Conservation (phyloP, 2,888 invertebrate genomes). For the Rutpela maculata region DNA sequence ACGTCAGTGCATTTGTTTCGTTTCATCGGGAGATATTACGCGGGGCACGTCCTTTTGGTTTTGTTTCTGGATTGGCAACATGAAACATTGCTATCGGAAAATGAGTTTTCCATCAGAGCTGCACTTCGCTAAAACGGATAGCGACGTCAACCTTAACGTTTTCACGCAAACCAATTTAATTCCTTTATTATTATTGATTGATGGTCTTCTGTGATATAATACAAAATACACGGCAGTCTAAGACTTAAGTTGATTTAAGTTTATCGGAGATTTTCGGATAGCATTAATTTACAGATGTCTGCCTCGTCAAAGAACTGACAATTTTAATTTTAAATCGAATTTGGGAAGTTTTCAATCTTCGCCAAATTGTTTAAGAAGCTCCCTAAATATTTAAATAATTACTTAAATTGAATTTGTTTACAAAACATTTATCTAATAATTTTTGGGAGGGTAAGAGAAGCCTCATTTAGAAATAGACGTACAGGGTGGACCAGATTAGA, state of each 20-base stretch:
- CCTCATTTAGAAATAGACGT: no score
- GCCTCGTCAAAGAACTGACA: conserved; percentile 9
- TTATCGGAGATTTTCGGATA: neutral
- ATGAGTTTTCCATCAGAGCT: conserved; percentile 33
- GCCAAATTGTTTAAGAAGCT: no score
- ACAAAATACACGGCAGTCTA: conserved; percentile 2
- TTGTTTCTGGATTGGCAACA: conserved; percentile 18
- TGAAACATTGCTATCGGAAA: conserved; percentile 29
- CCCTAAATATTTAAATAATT: no score
- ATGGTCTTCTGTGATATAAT: neutral
- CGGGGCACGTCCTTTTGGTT: conserved; percentile 13
- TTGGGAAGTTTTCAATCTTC: no score
- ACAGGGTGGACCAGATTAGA: no score
- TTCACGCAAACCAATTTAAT: conserved; percentile 32
- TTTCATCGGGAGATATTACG: conserved; percentile 11
- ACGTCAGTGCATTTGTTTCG: conserved; percentile 3
- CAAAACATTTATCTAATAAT: no score
- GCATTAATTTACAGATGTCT: conserved; percentile 18
- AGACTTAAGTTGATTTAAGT: conserved; percentile 1
- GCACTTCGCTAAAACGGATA: conserved; percentile 22
- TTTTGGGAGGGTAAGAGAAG: no score
- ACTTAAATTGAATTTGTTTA: no score
- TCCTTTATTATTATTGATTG: conserved; percentile 33
- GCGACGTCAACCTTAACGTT: conserved; percentile 16
- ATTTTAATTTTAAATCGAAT: neutral